Evolutionary conservation across 2,888 invertebrate species (phyloP).

Genomic region (Drosophila aldrichi): DNA sequence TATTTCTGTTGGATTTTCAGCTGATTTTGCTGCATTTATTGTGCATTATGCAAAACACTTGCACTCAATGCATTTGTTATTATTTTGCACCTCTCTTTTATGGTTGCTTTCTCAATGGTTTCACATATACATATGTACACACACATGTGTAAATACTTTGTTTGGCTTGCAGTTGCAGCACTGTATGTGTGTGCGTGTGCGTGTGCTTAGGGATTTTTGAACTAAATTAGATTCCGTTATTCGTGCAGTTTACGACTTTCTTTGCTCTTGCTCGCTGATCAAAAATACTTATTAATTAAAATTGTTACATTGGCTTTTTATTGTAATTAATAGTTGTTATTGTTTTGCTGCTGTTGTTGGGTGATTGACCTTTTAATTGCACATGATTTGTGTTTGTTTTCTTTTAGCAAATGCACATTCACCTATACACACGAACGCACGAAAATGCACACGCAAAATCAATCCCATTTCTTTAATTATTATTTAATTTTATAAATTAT

Average conservation of each 20-base stretch:
- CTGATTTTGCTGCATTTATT: constrained; percentile 36
- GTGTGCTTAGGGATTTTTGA: constrained; percentile 32
- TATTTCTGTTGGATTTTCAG: constrained; percentile 28
- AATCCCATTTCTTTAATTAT: constrained; percentile 32
- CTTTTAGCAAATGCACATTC: constrained; percentile 44
- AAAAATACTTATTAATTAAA: constrained; percentile 1
- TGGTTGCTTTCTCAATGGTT: constrained; percentile 40
- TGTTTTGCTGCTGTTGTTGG: constrained; percentile 33
- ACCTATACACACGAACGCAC: constrained; percentile 9
- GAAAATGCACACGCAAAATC: constrained; percentile 28
- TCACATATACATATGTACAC: constrained; percentile 36
- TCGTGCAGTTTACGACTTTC: constrained; percentile 34
- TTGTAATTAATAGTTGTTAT: constrained; percentile 15
- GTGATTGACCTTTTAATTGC: constrained; percentile 70
- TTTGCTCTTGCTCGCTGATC: not conserved
- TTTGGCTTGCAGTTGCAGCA: constrained; percentile 62
- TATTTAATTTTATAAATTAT: constrained; percentile 21
- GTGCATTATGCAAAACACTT: constrained; percentile 40
- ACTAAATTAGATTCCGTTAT: constrained; percentile 33
- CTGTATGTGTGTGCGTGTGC: constrained; percentile 12
- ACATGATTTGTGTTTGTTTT: constrained; percentile 52
- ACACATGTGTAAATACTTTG: constrained; percentile 32
- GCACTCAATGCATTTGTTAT: constrained; percentile 51
- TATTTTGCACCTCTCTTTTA: constrained; percentile 53
- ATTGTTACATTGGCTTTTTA: constrained; percentile 11